phyloP scores from a whole-genome alignment of 2,113 vertebrate species.

The Prolemur simus region DNA sequence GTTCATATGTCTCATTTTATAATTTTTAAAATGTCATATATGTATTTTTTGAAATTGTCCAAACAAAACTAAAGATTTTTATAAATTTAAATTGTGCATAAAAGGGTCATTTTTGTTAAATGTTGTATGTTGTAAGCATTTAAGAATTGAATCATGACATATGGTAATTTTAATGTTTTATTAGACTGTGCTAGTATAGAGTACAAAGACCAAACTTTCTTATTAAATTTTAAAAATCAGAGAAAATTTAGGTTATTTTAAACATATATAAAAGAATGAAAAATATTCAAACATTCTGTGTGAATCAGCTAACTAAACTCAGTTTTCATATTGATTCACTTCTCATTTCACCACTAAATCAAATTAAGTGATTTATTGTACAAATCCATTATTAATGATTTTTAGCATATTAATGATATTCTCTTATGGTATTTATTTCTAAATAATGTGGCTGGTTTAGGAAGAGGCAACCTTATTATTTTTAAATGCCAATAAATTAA shows the following conservation, averaged over 20 bases:
- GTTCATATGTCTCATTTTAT: not conserved
- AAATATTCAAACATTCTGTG: not conserved
- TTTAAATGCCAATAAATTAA: constrained; percentile 1
- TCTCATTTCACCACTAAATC: not conserved
- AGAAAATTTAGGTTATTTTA: not conserved
- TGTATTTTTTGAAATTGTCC: not conserved
- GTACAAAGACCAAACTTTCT: not conserved
- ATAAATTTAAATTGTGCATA: not conserved
- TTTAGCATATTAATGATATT: not conserved
- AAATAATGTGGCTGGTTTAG: not conserved
- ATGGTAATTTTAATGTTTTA: not conserved
- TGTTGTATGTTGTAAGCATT: not conserved
- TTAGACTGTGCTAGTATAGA: not conserved
- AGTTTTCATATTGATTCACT: not conserved
- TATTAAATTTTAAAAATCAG: not conserved
- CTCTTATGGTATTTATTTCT: not conserved
- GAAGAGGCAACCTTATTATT: not conserved
- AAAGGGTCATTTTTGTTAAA: not conserved
- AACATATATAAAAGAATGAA: not conserved
- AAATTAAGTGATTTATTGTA: constrained; percentile 32
- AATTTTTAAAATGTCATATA: too few relatives aligned
- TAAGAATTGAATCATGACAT: not conserved
- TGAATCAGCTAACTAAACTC: not conserved
- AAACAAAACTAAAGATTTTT: not conserved
- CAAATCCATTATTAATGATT: not conserved